Percentiles rank a stretch among this genome's conserved stretches.
phyloP scores from a whole-genome alignment of 2,797 vertebrate species.

The Microchirus variegatus region DNA sequence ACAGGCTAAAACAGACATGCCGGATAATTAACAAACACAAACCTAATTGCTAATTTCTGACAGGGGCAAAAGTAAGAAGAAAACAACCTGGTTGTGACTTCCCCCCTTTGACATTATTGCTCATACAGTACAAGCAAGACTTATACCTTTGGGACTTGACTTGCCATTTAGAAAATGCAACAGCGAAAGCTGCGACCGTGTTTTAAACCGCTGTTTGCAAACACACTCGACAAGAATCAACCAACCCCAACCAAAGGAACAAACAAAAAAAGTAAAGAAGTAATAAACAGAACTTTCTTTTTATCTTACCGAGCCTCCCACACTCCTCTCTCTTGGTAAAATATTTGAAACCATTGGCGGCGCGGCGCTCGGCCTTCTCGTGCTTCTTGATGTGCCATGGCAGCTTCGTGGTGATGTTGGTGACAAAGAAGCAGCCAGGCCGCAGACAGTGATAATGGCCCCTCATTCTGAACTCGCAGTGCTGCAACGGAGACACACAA shows the following conservation, averaged over 20 bases:
- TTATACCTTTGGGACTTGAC: conserved; percentile 30
- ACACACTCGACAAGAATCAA: no score
- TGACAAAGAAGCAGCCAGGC: conserved; percentile 94
- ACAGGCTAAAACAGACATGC: conserved; percentile 84
- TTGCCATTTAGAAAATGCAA: no score
- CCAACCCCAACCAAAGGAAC: no score
- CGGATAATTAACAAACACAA: conserved; percentile 87
- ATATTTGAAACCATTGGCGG: conserved; percentile 98
- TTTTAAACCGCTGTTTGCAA: no score
- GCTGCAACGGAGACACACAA: conserved; percentile 75
- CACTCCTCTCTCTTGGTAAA: conserved; percentile 99
- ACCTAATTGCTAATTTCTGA: conserved; percentile 87
- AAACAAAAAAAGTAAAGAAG: conserved; percentile 3
- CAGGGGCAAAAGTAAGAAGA: conserved; percentile 83
- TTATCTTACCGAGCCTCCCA: conserved; percentile 88
- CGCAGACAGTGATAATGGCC: conserved; percentile 99
- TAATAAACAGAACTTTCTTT: background rate
- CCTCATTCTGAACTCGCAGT: conserved; percentile 98
- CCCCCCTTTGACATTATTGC: conserved; percentile 69
- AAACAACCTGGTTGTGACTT: conserved; percentile 82
- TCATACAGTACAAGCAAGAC: conserved; percentile 57
- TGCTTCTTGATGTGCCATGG: conserved; percentile 99
- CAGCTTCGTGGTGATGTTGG: conserved; percentile 99
- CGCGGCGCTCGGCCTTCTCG: conserved; percentile 96
- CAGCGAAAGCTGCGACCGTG: no score